phyloP scores from a whole-genome alignment of 2,113 vertebrate species.

The Vulpes vulpes region DNA sequence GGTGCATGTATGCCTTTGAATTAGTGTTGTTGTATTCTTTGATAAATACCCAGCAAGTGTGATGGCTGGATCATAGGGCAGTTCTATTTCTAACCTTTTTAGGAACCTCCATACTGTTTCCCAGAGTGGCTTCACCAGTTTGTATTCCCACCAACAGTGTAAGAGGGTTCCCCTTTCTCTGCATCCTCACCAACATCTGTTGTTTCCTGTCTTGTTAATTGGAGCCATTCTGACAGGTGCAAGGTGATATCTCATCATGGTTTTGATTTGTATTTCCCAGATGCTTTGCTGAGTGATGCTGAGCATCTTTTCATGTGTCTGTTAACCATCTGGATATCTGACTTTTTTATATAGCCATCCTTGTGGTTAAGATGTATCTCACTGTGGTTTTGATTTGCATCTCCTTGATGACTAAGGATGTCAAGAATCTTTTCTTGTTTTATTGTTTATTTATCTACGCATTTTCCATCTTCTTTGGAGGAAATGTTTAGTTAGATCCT shows the following conservation, averaged over 20 bases:
- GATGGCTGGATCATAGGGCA: not conserved
- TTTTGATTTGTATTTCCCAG: not conserved
- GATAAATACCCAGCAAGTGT: not conserved
- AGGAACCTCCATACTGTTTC: not conserved
- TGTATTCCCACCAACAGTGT: not conserved
- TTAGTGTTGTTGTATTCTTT: not conserved
- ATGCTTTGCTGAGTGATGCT: not conserved
- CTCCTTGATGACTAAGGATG: not conserved
- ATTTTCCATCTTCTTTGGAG: not conserved
- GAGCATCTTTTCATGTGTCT: not conserved
- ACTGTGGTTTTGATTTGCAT: slow-evolving; percentile 11
- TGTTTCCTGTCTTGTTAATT: not conserved
- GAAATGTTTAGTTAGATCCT: slow-evolving; percentile 1
- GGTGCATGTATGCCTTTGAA: not conserved
- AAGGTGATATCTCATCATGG: not conserved
- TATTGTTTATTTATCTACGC: not conserved
- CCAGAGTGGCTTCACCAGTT: not conserved
- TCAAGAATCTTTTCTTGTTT: not conserved
- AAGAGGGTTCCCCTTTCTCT: not conserved
- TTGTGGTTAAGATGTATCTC: not conserved
- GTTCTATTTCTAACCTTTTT: not conserved
- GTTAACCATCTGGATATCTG: not conserved
- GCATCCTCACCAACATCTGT: not conserved
- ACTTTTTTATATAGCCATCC: not conserved
- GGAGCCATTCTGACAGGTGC: not conserved